Evolutionary conservation across 2,113 vertebrate genomes (phyloP), one percentile per base, ranked within the genome.

Genomic region (Epinephelus lanceolatus): DNA sequence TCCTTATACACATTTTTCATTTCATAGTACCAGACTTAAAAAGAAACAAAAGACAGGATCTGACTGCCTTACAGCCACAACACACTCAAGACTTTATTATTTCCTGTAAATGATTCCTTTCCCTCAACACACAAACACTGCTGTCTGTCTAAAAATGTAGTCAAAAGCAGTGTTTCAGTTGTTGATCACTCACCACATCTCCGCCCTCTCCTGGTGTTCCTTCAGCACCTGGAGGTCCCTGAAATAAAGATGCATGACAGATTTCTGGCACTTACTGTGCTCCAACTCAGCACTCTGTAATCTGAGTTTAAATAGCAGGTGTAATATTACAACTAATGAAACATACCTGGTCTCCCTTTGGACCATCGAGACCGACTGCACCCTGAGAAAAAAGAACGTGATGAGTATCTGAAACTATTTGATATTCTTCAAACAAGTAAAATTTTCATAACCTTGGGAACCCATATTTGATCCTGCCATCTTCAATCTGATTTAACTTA

Each of bases 291-390:
- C 61, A 42, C 23, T 72, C 4, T 18, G 13, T 57, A 4, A 80
- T 75, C 2, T 59, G 21, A 40, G 33, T n/a, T 9, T 80, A 21
- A 8, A 62, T n/a, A 27, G 5, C 25, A 60, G 49, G 13, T 40
- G 27, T 18, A 2, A 61, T 55, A 27, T 65, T 14, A 42, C 1
- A 37, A 8, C 2, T 8, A 0, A 3, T 71, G 37, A 49, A 37
- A 70, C 95, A 89, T 93, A 99, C 98, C 94, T 97, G 97, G 33
- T 97, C 97, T 92, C 98, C 98, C 74, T 97, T 96, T 47, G 97
- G 95, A 79, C 98, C 98, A 62, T 95, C 92, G 7, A 97, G 95
- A 84, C 98, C 97, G 12, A 96, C 96, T 6, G 91, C 94, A 74
- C 98, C 98, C 97, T 99, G 80, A 82, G 45, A 57, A 30, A 17